Percentiles rank a stretch among this genome's conserved stretches.
phyloP scores from a whole-genome alignment of 1,140 invertebrate genomes.

The Teleopsis dalmanni region DNA sequence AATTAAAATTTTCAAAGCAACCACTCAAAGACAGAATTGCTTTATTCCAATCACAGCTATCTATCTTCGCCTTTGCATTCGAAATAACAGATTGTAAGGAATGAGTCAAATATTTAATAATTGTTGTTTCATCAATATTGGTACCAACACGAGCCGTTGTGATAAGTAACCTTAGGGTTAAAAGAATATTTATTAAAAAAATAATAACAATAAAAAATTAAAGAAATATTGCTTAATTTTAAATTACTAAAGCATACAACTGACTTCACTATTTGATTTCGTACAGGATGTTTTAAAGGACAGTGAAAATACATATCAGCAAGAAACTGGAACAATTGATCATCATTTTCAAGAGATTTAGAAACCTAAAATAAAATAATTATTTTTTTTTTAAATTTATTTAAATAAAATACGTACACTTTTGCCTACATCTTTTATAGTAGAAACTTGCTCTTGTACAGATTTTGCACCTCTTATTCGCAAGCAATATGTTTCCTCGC shows the following conservation, averaged over 20 bases:
- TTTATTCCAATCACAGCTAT: slow-evolving; percentile 10
- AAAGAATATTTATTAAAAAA: slow-evolving; percentile 1
- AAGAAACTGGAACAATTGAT: slow-evolving; percentile 11
- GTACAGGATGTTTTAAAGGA: slow-evolving; percentile 16
- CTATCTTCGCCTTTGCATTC: slow-evolving; percentile 2
- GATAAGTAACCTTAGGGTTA: slow-evolving; percentile 10
- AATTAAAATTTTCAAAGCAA: slow-evolving; percentile 16
- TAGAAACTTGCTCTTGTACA: slow-evolving; percentile 13
- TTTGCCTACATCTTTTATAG: slow-evolving; percentile 13
- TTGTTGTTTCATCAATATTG: slow-evolving; percentile 7
- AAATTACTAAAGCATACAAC: slow-evolving; percentile 2
- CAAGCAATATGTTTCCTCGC: slow-evolving; percentile 10
- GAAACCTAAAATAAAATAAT: neutral
- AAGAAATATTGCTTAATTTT: neutral
- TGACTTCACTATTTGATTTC: slow-evolving; percentile 18
- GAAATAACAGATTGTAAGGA: slow-evolving; percentile 5
- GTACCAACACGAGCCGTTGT: slow-evolving; percentile 10
- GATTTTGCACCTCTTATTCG: slow-evolving; percentile 7
- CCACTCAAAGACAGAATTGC: slow-evolving; percentile 9
- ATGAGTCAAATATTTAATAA: slow-evolving; percentile 7
- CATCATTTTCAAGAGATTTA: slow-evolving; percentile 8
- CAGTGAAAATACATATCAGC: slow-evolving; percentile 13
- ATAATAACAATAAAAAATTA: neutral
- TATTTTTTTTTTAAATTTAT: neutral
- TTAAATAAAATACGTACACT: neutral